Evolutionary conservation across 2,113 vertebrate genomes (phyloP), one percentile per base, ranked within the genome.

Genomic region (Lonchura striata): DNA sequence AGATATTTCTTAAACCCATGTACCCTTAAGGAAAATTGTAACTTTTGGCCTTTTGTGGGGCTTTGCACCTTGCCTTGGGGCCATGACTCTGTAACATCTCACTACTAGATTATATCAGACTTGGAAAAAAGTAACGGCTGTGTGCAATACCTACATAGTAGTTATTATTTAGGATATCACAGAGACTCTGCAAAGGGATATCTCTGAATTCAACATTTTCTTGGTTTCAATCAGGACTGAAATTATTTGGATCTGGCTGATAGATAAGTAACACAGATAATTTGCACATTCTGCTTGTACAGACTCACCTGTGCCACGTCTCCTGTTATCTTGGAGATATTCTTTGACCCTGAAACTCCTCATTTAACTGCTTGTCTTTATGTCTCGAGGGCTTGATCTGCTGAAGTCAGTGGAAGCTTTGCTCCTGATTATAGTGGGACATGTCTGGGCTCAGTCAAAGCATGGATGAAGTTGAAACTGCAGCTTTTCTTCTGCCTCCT

Each of bases 291-390:
- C 50, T 94, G 68, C 84, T 82, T 92, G 90, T 69, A 72, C 35
- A 63, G 79, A 70, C 87, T 85, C 87, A 95, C 42, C 79, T 80
- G 46, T 80, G 59, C 49, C n/a, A 6, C 19, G 27, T 66, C 75
- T 93, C 39, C 63, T 78, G 71, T 35, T 91, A 91, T 47, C 82
- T 30, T 50, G 39, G 37, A 88, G 77, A 41, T 90, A 74, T 44
- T 87, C 47, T 95, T 86, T 92, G 86, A 94, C 90, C 68, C 76
- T 47, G 42, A 88, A 95, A 87, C 88, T 86, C 79, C 56, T 66
- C 75, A 23, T 8, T 89, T 91, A 70, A 47, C 60, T 88, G 54
- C 14, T 83, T 80, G 47, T 23, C 37, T 91, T 69, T 75, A 50
- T 82, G 52, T 83, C 95, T 88, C 0, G 10, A 93, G 91, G 96